Conservation (phyloP, 2,113 vertebrate genomes). For the Puffinus mauretanicus region DNA sequence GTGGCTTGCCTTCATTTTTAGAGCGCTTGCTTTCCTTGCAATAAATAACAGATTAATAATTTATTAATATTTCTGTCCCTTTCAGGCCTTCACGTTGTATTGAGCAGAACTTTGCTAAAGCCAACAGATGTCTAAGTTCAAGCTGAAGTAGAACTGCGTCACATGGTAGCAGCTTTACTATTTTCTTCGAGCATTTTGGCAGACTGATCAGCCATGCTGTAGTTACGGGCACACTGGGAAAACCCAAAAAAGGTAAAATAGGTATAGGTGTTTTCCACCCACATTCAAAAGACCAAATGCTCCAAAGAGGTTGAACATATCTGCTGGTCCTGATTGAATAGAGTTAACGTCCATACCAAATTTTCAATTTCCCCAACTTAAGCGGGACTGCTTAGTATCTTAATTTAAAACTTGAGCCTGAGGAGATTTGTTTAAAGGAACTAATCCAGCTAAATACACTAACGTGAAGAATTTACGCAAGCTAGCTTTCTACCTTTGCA, state of each 20-base stretch:
- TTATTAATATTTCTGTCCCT: background rate
- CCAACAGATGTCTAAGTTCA: background rate
- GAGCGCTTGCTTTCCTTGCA: background rate
- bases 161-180: background rate
- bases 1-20: background rate
- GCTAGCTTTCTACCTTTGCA: background rate
- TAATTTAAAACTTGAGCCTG: background rate
- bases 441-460: background rate
- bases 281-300: background rate
- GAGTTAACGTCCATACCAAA: background rate
- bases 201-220: background rate
- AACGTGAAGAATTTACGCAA: background rate
- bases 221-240: background rate
- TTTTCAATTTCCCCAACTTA: background rate
- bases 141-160: background rate
- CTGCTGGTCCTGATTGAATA: background rate
- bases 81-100: background rate
- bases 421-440: slow-evolving; percentile 7
- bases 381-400: background rate
- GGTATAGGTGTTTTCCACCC: background rate
- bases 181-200: background rate
- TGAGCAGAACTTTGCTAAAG: background rate
- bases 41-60: background rate
- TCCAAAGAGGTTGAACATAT: background rate
- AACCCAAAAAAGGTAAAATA: background rate